These are phyloP conservation scores for Onthophagus sagittarius DNA, from an alignment of 2,888 invertebrate species.

Conservation along the genomic window DNA sequence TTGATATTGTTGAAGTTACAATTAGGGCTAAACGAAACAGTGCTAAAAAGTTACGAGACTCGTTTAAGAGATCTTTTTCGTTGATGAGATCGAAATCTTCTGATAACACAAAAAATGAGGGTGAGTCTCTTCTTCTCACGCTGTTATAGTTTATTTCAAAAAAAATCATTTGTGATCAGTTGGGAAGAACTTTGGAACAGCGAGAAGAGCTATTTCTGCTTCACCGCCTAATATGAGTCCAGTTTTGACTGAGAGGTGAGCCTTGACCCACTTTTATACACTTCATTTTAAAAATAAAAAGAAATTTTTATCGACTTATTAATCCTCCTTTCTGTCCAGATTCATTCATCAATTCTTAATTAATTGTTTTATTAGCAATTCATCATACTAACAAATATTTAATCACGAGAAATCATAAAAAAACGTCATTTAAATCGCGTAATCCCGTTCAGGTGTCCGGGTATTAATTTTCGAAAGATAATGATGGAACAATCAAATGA, in stretches of 20 bases:
- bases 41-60: conserved; percentile 17
- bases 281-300: background rate
- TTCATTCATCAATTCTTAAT: background rate
- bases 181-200: background rate
- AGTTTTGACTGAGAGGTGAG: background rate
- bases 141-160: background rate
- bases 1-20: background rate
- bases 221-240: conserved; percentile 15
- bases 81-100: conserved; percentile 20
- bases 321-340: background rate
- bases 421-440: background rate
- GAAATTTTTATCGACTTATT: background rate
- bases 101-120: conserved; percentile 14
- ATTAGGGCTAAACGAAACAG: conserved; percentile 7
- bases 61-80: conserved; percentile 19
- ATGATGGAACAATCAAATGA: background rate
- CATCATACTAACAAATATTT: background rate
- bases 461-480: background rate
- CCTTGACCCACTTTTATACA: background rate
- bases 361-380: background rate
- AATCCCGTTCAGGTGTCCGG: background rate
- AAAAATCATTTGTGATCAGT: background rate
- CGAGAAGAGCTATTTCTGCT: conserved; percentile 12
- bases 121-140: background rate
- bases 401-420: background rate